These are phyloP conservation scores for Elanus axillaris DNA, from an alignment of 2,113 vertebrate genomes.

Conservation along the genomic window DNA sequence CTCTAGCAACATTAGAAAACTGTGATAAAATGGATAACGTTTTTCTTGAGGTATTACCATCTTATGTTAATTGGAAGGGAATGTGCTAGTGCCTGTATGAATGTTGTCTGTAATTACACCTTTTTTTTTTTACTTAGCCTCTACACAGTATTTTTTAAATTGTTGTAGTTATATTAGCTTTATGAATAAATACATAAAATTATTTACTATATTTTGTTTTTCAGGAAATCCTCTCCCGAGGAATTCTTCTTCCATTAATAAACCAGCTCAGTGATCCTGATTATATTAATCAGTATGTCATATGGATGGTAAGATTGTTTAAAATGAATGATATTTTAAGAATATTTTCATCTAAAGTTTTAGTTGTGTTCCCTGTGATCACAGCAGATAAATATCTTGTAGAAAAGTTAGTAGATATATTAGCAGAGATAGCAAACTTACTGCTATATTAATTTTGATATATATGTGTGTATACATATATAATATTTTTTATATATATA, in stretches of 20 bases:
- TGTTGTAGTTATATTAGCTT: background rate
- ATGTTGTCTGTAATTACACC: background rate
- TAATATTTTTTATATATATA: background rate
- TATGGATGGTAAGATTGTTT: conserved; percentile 92
- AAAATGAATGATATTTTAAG: background rate
- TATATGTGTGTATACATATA: background rate
- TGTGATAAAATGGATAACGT: background rate
- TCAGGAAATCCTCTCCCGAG: conserved; percentile 95
- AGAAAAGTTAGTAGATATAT: background rate
- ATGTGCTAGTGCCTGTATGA: background rate
- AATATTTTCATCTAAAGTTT: background rate
- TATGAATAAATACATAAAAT: background rate
- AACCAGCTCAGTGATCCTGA: conserved; percentile 99
- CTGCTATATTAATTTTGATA: background rate
- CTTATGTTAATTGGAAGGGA: background rate
- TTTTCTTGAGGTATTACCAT: background rate
- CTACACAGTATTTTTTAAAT: background rate
- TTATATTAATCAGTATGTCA: conserved; percentile 99
- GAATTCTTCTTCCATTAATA: conserved; percentile 96
- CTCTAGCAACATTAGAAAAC: background rate
- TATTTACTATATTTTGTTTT: conserved; percentile 3
- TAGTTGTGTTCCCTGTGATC: background rate
- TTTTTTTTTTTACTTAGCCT: background rate
- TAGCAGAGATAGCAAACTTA: background rate
- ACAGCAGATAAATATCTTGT: background rate